Base-by-base conservation (phyloP, 2,797 vertebrate species). In the Cyclopterus lumpus region DNA sequence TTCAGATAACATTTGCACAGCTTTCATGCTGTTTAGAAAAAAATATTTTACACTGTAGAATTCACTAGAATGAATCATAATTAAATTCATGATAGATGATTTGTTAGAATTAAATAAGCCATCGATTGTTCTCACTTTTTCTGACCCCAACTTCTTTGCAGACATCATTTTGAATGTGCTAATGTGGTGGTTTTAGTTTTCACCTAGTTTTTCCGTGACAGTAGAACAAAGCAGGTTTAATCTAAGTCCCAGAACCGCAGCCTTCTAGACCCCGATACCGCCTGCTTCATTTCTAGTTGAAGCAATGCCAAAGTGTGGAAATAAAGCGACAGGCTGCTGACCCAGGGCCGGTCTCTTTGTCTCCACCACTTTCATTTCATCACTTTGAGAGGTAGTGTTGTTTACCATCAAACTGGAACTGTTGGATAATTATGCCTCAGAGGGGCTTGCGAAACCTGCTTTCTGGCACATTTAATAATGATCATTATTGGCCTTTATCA, bases 261-360 rank as follows among this genome's bases (percentile, higher is more conserved):
- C 32, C 42, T 53, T 34, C 20, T 7, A 6, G 24, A 57, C 62
- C 30, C 28, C 20, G 40, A 74, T 12, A 4, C 28, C 28, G n/a
- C 16, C 59, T 40, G n/a, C 67, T 89, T 84, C 69, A 77, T 84
- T 80, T 86, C 54, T 67, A 66, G 62, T 64, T 75, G 74, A 75
- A 65, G 54, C 53, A 8, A 55, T 26, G 73, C 67, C 79, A 85
- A 66, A 70, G 38, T 58, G 70, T 73, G 44, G 46, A 80, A 82
- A 63, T 79, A 18, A 42, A 40, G 40, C 34, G 49, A 76, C 68
- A 65, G 71, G 67, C 58, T 70, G 71, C 63, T 76, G 83, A 89
- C 71, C 71, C 54, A 62, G 70, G 38, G 65, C 26, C 6, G 69
- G 40, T 77, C 57, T 79, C 75, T 67, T 70, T 46, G 75, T 81